These are phyloP conservation scores for Mormoops blainvillei DNA, from an alignment of 2,113 vertebrate species.

Conservation along the genomic window DNA sequence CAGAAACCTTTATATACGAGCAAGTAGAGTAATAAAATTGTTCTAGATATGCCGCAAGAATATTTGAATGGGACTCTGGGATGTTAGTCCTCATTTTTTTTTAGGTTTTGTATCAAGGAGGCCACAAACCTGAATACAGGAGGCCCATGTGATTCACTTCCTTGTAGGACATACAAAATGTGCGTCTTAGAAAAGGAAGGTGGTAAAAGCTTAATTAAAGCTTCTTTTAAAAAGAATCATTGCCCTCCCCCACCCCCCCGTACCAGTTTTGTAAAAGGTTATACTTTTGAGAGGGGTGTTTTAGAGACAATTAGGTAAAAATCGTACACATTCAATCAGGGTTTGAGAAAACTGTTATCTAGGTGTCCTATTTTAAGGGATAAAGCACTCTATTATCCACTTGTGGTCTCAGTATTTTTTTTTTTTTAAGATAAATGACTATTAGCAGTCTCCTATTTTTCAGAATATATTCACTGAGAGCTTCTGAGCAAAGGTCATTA, in stretches of 20 bases:
- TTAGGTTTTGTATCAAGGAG: background rate
- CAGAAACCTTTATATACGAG: background rate
- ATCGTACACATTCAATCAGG: background rate
- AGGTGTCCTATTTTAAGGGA: background rate
- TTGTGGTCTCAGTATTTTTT: background rate
- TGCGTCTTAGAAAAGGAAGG: background rate
- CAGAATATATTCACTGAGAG: background rate
- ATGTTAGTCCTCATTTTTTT: background rate
- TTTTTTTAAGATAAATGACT: background rate
- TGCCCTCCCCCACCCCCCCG: rapidly evolving
- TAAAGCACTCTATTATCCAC: background rate
- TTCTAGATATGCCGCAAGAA: background rate
- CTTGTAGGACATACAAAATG: background rate
- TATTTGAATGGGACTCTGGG: background rate
- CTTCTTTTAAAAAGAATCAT: background rate
- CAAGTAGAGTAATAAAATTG: background rate
- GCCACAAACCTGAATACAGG: background rate
- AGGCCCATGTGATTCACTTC: background rate
- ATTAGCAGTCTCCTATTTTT: background rate
- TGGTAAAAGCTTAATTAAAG: background rate
- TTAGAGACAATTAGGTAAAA: background rate
- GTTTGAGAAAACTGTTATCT: background rate
- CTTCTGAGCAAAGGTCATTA: background rate
- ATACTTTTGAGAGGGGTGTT: background rate
- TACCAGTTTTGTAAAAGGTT: background rate